Base-by-base conservation (phyloP, 2,797 vertebrate genomes). In the Anguilla marmorata region DNA sequence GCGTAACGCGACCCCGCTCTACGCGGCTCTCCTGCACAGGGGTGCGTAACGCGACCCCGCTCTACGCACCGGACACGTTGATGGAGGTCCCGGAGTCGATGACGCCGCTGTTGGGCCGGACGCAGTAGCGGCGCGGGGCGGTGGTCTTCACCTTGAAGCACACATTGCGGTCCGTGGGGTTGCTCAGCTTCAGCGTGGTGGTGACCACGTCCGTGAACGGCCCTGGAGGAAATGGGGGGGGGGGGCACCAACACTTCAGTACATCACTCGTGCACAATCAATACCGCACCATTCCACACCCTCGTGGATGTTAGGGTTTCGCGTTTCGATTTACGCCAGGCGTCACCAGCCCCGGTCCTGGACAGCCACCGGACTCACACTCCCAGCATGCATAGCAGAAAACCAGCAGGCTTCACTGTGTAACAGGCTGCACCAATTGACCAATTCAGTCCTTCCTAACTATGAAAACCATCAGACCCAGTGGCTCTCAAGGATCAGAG, bases 131-230 rank as follows among this genome's bases (percentile, higher is more conserved):
- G 85, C 98, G 98, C 0, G 98, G 98, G 0, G 98, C 98, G 0
- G 98, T 99, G 54, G 98, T 99, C 97, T 99, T 99, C 92, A 99
- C 98, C 96, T 99, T 99, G 94, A 99, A 99, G 92, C 97, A 99
- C 89, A 99, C 97, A 86, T 98, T 98, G 93, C 96, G 97, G 74
- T 98, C 97, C 94, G 97, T 97, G n/a, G 98, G 97, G 92, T 99
- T 99, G 92, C 94, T 95, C 19, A 99, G 97, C 94, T 98, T 99
- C 93, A 99, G 95, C 91, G 97, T 98, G 91, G 98, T 97, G 66
- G 97, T 98, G 92, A 99, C 97, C 1, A 99, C 98, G 92, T 98
- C 98, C 91, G 98, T 98, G 93, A 99, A 99, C 12, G 98, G 98
- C 91, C 98, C 98, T 99, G 93, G 9, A 50, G 89, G 93, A 21